These are phyloP conservation scores for Empidonax alnorum DNA, from an alignment of 2,113 vertebrate species.

Conservation along the genomic window DNA sequence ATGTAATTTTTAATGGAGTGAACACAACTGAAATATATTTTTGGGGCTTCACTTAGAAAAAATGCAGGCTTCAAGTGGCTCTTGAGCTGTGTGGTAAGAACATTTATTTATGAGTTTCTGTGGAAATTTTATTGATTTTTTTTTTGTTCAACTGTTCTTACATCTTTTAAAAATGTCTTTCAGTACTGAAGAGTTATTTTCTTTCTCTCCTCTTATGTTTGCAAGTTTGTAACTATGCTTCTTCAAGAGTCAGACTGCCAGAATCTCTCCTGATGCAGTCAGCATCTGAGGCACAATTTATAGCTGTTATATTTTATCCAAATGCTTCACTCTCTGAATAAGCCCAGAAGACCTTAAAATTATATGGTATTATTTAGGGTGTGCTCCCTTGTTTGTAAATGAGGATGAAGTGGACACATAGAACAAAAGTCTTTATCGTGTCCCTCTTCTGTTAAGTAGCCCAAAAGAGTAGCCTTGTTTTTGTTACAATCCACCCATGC, in stretches of 20 bases:
- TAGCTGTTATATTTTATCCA: background rate
- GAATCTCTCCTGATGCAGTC: background rate
- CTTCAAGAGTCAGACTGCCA: background rate
- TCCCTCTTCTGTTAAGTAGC: background rate
- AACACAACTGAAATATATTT: background rate
- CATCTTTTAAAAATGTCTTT: background rate
- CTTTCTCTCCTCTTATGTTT: background rate
- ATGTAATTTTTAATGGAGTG: background rate
- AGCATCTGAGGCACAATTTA: background rate
- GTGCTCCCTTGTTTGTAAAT: rapidly evolving
- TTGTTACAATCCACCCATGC: background rate
- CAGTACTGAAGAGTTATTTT: background rate
- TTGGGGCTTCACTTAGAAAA: background rate
- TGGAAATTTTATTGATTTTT: background rate
- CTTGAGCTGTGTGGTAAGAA: background rate
- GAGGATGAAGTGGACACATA: background rate
- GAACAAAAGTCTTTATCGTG: background rate
- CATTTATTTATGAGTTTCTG: background rate
- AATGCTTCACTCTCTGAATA: background rate
- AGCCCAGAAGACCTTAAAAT: background rate
- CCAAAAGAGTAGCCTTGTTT: background rate
- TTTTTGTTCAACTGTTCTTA: background rate
- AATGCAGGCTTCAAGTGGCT: background rate
- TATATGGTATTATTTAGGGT: background rate
- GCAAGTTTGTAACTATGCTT: background rate